phyloP scores from a whole-genome alignment of 2,113 vertebrate species.

The Mormyrus lacerda region DNA sequence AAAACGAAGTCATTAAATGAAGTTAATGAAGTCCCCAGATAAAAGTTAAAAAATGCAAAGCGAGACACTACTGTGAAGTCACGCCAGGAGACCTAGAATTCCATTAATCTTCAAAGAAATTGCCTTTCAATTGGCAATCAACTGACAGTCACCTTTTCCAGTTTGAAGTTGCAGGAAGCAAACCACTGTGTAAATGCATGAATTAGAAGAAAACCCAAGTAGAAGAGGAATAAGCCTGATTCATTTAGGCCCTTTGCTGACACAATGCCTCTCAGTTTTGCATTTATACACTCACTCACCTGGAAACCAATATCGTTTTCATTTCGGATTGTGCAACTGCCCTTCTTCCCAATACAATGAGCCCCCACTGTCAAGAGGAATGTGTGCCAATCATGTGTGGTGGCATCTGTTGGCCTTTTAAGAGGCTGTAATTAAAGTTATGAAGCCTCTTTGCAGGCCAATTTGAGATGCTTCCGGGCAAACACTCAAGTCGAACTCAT shows the following conservation, averaged over 20 bases:
- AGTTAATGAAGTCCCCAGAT: not conserved
- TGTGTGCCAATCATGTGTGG: not conserved
- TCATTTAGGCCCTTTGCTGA: not conserved
- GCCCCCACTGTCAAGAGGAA: not conserved
- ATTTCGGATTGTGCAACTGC: not conserved
- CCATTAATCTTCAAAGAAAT: not conserved
- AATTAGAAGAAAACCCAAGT: not conserved
- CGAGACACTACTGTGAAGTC: not conserved
- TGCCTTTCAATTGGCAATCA: not conserved
- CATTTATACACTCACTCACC: not conserved
- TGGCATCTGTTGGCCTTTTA: not conserved
- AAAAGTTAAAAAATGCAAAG: not conserved
- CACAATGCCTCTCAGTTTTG: not conserved
- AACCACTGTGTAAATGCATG: not conserved
- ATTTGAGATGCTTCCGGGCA: not conserved
- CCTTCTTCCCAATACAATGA: not conserved
- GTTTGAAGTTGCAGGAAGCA: not conserved
- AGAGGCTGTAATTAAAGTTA: not conserved
- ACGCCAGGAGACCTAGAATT: not conserved
- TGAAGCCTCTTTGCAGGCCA: not conserved
- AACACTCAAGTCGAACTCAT: not conserved
- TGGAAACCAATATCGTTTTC: not conserved
- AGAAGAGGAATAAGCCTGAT: not conserved
- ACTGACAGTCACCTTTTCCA: not conserved
- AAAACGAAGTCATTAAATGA: too few relatives aligned